Percentiles rank a stretch among this genome's conserved stretches.
Evolutionary conservation across 1,140 invertebrate species (phyloP).

Genomic region (Zaprionus ornatus): DNA sequence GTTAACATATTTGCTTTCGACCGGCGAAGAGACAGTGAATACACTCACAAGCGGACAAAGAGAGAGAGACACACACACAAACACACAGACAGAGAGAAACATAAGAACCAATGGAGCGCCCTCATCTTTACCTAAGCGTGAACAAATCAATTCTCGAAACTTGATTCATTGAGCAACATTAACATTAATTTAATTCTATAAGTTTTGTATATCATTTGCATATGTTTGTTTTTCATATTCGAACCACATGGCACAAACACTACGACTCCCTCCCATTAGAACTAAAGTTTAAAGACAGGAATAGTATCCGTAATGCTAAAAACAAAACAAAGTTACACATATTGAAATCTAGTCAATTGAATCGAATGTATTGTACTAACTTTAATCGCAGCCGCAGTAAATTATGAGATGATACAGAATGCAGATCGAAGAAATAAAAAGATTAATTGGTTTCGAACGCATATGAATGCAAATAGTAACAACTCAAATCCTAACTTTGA

Average conservation of each 20-base stretch:
- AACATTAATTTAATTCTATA: slow-evolving; percentile 57
- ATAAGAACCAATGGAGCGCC: slow-evolving; percentile 38
- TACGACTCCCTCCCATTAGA: slow-evolving; percentile 67
- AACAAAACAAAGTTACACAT: slow-evolving; percentile 71
- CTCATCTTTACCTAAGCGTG: slow-evolving; percentile 53
- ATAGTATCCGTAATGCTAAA: slow-evolving; percentile 53
- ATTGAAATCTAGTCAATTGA: slow-evolving; percentile 81
- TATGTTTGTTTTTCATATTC: slow-evolving; percentile 25
- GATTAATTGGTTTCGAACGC: slow-evolving; percentile 62
- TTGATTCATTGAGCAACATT: slow-evolving; percentile 58
- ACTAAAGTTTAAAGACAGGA: slow-evolving; percentile 36
- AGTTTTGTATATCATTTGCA: slow-evolving; percentile 51
- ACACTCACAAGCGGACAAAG: slow-evolving; percentile 48
- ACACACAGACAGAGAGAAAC: slow-evolving; percentile 21
- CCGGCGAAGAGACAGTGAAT: slow-evolving; percentile 48
- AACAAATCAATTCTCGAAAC: slow-evolving; percentile 46
- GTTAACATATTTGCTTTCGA: slow-evolving; percentile 45
- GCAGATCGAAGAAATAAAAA: slow-evolving; percentile 35
- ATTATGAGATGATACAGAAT: slow-evolving; percentile 33
- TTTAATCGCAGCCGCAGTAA: slow-evolving; percentile 45
- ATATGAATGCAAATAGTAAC: slow-evolving; percentile 57
- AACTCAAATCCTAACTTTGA: slow-evolving; percentile 65
- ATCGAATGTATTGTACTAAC: slow-evolving; percentile 79
- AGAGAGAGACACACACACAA: slow-evolving; percentile 25
- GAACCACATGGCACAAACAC: slow-evolving; percentile 40